Evolutionary conservation across 2,113 vertebrate genomes (phyloP).

Genomic region (Crotalus tigris): DNA sequence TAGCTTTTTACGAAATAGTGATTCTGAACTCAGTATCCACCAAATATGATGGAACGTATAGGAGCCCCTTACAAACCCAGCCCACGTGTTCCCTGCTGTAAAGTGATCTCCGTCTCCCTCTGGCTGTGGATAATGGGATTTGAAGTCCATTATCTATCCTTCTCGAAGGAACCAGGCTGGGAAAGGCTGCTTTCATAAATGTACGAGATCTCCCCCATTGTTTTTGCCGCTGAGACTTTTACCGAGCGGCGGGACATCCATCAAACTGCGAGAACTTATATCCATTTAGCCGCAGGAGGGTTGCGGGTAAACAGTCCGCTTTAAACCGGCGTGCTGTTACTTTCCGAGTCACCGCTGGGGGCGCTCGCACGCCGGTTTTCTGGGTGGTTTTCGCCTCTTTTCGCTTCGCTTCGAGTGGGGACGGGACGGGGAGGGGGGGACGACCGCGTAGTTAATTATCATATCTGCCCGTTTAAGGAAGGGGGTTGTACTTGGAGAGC

Average conservation of each 20-base stretch:
- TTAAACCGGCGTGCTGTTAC: background rate
- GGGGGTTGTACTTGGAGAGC: constrained; percentile 79
- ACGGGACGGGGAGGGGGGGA: background rate
- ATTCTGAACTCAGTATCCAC: background rate
- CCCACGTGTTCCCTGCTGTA: background rate
- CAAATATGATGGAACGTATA: background rate
- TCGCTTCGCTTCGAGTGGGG: constrained; percentile 49
- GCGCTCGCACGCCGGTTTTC: constrained; percentile 60
- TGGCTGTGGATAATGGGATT: background rate
- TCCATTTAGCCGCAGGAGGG: background rate
- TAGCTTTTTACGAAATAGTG: background rate
- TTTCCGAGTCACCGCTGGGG: constrained; percentile 66
- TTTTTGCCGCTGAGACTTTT: background rate
- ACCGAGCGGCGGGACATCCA: background rate
- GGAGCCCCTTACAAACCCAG: background rate
- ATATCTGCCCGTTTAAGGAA: constrained; percentile 76
- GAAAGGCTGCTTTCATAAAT: background rate
- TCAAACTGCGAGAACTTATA: background rate
- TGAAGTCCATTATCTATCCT: background rate
- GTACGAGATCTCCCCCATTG: background rate
- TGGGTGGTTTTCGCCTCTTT: constrained; percentile 58
- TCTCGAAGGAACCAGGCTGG: background rate
- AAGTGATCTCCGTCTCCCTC: background rate
- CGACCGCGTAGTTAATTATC: constrained; percentile 76
- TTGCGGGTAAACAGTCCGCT: background rate